Conservation (phyloP, 2,113 vertebrate species). For the Zosterops borbonicus region DNA sequence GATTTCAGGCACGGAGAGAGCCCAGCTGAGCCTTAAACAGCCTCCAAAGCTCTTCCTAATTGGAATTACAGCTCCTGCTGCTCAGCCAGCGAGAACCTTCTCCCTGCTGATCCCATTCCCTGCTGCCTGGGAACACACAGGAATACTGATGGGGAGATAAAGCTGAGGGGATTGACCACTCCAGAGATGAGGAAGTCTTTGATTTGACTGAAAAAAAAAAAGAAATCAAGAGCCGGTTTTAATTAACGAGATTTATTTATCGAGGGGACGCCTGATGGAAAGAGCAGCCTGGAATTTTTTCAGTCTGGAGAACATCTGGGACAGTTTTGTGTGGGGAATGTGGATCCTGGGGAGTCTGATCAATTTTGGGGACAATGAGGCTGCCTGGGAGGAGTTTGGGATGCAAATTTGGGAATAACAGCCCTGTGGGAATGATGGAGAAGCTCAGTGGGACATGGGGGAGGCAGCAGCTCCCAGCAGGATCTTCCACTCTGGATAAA, state of each 20-base stretch:
- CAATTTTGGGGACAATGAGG: neutral
- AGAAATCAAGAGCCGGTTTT: neutral
- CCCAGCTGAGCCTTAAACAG: neutral
- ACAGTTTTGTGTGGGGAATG: rapidly evolving
- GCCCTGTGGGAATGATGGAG: rapidly evolving
- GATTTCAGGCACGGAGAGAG: neutral
- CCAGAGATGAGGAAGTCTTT: neutral
- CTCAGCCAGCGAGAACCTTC: neutral
- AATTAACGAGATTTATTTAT: neutral
- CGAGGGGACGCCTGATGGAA: neutral
- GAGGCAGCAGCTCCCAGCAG: neutral
- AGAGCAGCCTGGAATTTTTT: neutral
- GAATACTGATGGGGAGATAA: neutral
- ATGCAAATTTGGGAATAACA: neutral
- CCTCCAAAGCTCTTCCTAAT: neutral
- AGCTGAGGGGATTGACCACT: neutral
- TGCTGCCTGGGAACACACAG: neutral
- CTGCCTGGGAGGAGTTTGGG: neutral
- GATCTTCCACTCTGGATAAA: too few relatives aligned
- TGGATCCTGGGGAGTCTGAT: neutral
- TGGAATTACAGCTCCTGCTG: neutral
- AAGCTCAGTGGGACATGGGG: neutral
- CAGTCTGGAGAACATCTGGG: neutral
- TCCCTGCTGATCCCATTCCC: neutral
- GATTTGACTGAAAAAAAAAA: neutral